phyloP scores from a whole-genome alignment of 1,140 invertebrate genomes.

The Mya arenaria region DNA sequence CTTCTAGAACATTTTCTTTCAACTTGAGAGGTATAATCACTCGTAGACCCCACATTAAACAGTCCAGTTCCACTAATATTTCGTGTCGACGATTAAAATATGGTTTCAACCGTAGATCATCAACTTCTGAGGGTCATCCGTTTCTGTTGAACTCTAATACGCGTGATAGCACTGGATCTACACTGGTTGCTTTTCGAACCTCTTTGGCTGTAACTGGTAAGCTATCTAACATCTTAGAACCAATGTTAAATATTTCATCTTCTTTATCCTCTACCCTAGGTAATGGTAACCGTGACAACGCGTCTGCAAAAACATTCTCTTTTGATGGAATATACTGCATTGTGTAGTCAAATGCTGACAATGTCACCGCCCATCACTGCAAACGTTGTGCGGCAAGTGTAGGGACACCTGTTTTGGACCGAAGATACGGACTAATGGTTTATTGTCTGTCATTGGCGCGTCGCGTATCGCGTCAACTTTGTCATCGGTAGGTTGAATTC shows the following conservation, averaged over 20 bases:
- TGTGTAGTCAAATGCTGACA: background rate
- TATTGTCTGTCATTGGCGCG: background rate
- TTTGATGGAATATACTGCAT: background rate
- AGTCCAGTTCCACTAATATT: slow-evolving; percentile 34
- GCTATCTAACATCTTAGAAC: background rate
- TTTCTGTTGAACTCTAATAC: background rate
- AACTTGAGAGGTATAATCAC: slow-evolving; percentile 79
- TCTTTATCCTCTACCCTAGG: background rate
- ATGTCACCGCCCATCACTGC: slow-evolving; percentile 9
- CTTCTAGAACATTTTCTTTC: slow-evolving; percentile 72
- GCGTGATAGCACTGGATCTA: background rate
- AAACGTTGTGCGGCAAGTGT: background rate
- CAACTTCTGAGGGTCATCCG: background rate
- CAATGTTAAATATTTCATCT: background rate
- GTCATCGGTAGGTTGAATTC: background rate
- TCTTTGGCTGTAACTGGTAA: slow-evolving; percentile 8
- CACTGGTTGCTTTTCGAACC: background rate
- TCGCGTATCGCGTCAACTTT: background rate
- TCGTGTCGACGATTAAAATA: too few species aligned
- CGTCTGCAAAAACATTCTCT: background rate
- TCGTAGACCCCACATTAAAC: slow-evolving; percentile 36
- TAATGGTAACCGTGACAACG: background rate
- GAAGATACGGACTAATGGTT: background rate
- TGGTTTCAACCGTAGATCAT: slow-evolving; percentile 20
- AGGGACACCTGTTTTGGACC: background rate